A percentile compares a stretch with the other conserved stretches of the same genome.
Evolutionary conservation across 1,140 invertebrate genomes (phyloP).

Genomic region (Microplitis mediator): DNA sequence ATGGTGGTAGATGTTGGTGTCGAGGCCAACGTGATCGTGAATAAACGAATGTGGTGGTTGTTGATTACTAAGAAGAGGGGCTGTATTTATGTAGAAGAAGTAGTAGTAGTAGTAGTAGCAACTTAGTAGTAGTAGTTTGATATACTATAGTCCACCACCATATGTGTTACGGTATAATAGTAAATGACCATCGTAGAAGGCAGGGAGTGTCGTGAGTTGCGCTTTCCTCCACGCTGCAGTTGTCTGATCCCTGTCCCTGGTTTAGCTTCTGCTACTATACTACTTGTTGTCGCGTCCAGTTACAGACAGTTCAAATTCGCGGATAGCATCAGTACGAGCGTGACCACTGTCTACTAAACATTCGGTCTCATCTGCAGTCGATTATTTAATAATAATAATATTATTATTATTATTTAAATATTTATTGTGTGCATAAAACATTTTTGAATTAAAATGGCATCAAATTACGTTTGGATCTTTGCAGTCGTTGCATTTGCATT

Average conservation of each 20-base stretch:
- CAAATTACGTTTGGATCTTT: constrained; percentile 14
- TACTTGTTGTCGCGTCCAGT: neutral
- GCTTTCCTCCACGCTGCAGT: constrained; percentile 17
- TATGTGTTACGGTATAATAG: neutral
- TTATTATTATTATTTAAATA: neutral
- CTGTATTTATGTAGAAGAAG: no score
- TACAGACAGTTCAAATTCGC: neutral
- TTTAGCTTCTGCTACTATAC: neutral
- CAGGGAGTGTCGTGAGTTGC: constrained; percentile 22
- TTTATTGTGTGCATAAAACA: neutral
- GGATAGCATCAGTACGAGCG: constrained; percentile 22
- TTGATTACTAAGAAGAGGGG: no score
- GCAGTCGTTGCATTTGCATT: constrained; percentile 13
- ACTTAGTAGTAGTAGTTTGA: no score
- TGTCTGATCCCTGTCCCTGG: neutral
- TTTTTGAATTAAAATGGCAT: constrained; percentile 11
- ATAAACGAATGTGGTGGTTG: no score
- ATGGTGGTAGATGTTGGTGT: neutral
- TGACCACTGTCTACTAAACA: constrained; percentile 17
- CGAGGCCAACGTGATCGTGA: neutral
- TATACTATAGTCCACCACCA: neutral
- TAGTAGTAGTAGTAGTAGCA: no score
- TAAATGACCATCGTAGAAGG: neutral
- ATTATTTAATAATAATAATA: neutral
- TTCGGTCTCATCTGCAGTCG: neutral